Conservation (phyloP, 2,797 vertebrate genomes). For the Strix occidentalis region DNA sequence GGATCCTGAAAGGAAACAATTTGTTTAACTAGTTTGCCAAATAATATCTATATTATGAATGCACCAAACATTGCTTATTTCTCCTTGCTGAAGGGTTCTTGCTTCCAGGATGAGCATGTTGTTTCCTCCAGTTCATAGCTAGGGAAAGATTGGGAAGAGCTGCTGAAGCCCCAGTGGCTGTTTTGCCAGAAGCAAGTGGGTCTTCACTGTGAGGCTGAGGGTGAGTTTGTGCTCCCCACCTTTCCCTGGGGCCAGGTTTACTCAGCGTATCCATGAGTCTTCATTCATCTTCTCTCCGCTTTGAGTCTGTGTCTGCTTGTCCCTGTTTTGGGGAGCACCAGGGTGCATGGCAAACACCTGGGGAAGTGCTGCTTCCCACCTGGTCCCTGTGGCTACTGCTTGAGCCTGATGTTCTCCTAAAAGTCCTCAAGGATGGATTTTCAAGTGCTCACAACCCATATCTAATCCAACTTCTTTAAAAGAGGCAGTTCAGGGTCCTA, state of each 20-base stretch:
- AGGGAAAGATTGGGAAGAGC: neutral
- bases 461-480: neutral
- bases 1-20: conserved; percentile 54
- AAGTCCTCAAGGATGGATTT: neutral
- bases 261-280: neutral
- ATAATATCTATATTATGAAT: conserved; percentile 60
- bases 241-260: neutral
- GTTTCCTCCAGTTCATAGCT: neutral
- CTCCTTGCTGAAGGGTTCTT: neutral
- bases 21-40: conserved; percentile 60
- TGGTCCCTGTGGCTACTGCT: neutral
- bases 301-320: neutral
- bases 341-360: neutral
- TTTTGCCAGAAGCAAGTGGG: neutral
- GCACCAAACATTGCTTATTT: neutral
- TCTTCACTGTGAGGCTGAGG: neutral
- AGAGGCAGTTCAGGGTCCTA: neutral
- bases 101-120: neutral
- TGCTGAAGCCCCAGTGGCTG: neutral
- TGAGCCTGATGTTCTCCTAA: neutral
- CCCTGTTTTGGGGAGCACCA: neutral
- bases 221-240: neutral
- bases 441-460: neutral
- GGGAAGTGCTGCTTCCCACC: neutral
- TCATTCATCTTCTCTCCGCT: neutral